Conservation (phyloP, 1,140 invertebrate genomes). For the Drosophila setifemur region DNA sequence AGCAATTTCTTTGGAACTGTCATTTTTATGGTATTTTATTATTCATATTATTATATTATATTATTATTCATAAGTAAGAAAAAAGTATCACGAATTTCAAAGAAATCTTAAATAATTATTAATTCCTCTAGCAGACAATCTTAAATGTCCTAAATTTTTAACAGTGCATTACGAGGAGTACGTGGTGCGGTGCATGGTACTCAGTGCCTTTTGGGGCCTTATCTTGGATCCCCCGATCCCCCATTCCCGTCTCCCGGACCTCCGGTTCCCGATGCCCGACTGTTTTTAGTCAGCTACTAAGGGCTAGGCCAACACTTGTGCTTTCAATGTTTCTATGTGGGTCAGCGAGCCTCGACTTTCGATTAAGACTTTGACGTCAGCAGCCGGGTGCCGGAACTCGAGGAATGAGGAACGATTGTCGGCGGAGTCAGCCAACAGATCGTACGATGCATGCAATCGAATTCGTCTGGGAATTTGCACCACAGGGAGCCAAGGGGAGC, state of each 20-base stretch:
- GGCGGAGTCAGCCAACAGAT: conserved; percentile 25
- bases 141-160: too few species aligned
- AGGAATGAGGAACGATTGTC: neutral
- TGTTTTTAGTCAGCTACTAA: conserved; percentile 47
- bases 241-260: too few species aligned
- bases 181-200: conserved; percentile 56
- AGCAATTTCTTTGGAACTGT: too few species aligned
- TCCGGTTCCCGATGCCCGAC: neutral
- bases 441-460: conserved; percentile 65
- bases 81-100: too few species aligned
- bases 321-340: conserved; percentile 58
- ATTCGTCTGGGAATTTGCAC: neutral
- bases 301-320: conserved; percentile 46
- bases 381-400: neutral
- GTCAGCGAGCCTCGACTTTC: conserved; percentile 48
- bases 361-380: conserved; percentile 70
- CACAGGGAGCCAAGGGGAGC: too few species aligned
- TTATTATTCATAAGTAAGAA: too few species aligned
- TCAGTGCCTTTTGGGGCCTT: conserved; percentile 15
- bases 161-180: conserved; percentile 35
- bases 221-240: conserved; percentile 14
- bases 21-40: too few species aligned
- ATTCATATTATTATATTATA: too few species aligned
- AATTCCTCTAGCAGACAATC: too few species aligned
- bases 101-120: too few species aligned